These are phyloP conservation scores for Metacarcinus magister DNA, from an alignment of 2,888 invertebrate species.

Conservation along the genomic window DNA sequence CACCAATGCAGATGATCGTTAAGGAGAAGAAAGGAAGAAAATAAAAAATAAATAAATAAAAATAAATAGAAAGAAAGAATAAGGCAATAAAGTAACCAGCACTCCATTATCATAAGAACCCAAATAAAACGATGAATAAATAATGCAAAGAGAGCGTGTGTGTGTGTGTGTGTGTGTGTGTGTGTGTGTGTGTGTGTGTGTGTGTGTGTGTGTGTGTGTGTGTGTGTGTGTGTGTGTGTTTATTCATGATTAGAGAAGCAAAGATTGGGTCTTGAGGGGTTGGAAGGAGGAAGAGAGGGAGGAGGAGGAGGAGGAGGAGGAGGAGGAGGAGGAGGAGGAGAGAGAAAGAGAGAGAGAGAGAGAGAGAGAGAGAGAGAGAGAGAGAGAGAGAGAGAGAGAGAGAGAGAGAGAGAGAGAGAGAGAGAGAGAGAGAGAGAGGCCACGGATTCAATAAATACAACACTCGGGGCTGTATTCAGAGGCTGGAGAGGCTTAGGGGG, in stretches of 20 bases:
- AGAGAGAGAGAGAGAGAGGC: not conserved
- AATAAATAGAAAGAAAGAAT: not conserved
- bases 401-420: not conserved
- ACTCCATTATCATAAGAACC: not conserved
- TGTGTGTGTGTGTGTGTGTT: conserved; percentile 51
- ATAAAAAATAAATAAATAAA: not conserved
- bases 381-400: not conserved
- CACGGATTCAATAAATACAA: not conserved
- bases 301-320: too few species aligned
- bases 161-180: conserved; percentile 35
- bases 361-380: not conserved
- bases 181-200: conserved; percentile 42
- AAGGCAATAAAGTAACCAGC: not conserved
- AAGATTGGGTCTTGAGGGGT: not conserved
- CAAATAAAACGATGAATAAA: not conserved
- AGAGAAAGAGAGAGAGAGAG: not conserved
- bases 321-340: not conserved
- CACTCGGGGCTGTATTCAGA: conserved; percentile 22
- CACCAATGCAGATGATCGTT: not conserved
- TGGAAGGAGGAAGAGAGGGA: not conserved
- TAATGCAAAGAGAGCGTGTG: not conserved
- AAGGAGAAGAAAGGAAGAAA: not conserved
- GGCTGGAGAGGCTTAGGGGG: conserved; percentile 30
- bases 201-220: conserved; percentile 28
- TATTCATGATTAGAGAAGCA: conserved; percentile 32